Conservation (phyloP, 1,140 invertebrate genomes). For the Tetraneura akinire region DNA sequence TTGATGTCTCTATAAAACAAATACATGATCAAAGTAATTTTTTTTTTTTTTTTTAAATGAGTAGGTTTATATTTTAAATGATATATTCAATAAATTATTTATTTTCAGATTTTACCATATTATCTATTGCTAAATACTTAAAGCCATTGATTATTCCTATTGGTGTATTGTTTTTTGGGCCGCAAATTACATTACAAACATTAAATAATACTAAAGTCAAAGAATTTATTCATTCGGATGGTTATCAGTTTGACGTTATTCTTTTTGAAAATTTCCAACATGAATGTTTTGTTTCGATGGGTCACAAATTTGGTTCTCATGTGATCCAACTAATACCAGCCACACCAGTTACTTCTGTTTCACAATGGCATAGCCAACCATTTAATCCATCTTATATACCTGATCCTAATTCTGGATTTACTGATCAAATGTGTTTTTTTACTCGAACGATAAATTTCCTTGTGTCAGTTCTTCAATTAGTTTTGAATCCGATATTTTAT, state of each 20-base stretch:
- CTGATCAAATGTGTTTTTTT: conserved; percentile 17
- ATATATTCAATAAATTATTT: background rate
- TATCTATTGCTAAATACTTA: conserved; percentile 1
- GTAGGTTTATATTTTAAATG: background rate
- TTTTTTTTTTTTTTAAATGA: background rate
- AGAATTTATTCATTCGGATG: conserved; percentile 37
- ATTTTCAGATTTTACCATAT: conserved; percentile 35
- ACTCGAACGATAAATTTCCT: conserved; percentile 1
- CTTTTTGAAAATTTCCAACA: conserved; percentile 45
- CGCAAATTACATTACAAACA: background rate
- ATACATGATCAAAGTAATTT: conserved; percentile 8
- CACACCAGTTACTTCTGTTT: background rate
- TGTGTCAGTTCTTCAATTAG: background rate
- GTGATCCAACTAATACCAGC: conserved; percentile 27
- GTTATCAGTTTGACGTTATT: conserved; percentile 35
- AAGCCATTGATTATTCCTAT: conserved; percentile 1
- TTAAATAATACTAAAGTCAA: conserved; percentile 36
- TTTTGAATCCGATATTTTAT: conserved; percentile 51
- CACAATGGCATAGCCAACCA: conserved; percentile 32
- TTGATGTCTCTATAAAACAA: conserved; percentile 24
- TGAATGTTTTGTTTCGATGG: conserved; percentile 40
- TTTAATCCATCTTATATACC: conserved; percentile 62
- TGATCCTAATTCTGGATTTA: conserved; percentile 53
- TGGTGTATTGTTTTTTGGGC: conserved; percentile 15
- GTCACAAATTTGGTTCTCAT: conserved; percentile 53